Conservation (phyloP, 2,888 invertebrate genomes). For the Lycia hirtaria region DNA sequence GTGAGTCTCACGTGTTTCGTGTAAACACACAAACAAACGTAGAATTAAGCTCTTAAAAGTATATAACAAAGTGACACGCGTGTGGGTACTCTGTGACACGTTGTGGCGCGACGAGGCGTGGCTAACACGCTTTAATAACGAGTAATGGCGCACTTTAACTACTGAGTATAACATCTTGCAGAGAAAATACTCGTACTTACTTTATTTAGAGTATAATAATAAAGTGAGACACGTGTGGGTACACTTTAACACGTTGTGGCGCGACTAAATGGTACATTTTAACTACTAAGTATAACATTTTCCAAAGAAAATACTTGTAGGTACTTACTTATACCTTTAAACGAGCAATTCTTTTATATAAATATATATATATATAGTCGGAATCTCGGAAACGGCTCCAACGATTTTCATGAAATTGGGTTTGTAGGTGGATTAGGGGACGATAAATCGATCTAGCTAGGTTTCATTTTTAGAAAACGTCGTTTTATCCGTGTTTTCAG, state of each 20-base stretch:
- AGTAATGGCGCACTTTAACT: conserved; percentile 19
- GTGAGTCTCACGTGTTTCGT: neutral
- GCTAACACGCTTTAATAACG: conserved; percentile 26
- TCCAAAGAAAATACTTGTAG: neutral
- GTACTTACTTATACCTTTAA: too few species aligned
- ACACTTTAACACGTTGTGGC: conserved; percentile 12
- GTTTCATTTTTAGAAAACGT: too few species aligned
- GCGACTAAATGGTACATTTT: conserved; percentile 16
- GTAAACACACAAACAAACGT: conserved; percentile 8
- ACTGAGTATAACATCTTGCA: neutral
- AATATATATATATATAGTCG: too few species aligned
- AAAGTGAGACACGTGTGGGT: conserved; percentile 23
- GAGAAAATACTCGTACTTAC: neutral
- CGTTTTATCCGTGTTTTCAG: too few species aligned
- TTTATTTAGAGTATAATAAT: conserved; percentile 16
- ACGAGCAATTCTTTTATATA: too few species aligned
- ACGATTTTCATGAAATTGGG: too few species aligned
- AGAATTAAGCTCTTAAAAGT: conserved; percentile 19
- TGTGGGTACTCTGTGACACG: conserved; percentile 18
- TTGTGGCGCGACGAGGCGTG: conserved; percentile 15
- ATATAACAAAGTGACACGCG: conserved; percentile 23
- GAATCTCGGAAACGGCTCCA: too few species aligned
- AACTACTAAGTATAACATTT: neutral
- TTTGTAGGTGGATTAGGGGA: too few species aligned
- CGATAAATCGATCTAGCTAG: too few species aligned